Evolutionary conservation across 2,888 invertebrate species (phyloP).

Genomic region (Formica aserva): DNA sequence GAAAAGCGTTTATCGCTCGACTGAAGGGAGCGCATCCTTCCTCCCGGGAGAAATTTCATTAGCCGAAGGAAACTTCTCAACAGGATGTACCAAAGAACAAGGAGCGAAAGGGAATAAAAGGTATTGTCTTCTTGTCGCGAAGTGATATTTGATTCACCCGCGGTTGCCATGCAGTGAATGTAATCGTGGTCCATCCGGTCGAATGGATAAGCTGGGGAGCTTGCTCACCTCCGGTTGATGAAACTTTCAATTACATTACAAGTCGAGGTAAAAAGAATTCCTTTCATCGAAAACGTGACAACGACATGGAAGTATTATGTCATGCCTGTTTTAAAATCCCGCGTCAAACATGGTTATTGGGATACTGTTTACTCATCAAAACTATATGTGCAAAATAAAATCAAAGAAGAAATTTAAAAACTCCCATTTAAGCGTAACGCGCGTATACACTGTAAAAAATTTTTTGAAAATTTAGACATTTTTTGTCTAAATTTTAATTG

Average conservation of each 20-base stretch:
- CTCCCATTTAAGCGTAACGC: background rate
- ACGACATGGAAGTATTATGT: background rate
- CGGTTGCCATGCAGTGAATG: background rate
- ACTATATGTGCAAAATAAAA: background rate
- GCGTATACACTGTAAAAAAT: no score
- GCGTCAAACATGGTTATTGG: background rate
- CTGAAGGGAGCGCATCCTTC: slow-evolving; percentile 30
- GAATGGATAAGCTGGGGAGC: slow-evolving; percentile 7
- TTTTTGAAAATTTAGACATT: no score
- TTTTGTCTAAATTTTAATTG: no score
- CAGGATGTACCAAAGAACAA: slow-evolving; percentile 30
- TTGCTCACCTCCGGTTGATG: background rate
- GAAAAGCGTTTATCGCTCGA: slow-evolving; percentile 39
- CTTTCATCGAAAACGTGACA: slow-evolving; percentile 4
- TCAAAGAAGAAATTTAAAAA: background rate
- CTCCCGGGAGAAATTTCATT: slow-evolving; percentile 46
- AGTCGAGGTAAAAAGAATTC: slow-evolving; percentile 12
- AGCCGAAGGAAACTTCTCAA: slow-evolving; percentile 35
- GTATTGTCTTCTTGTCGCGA: slow-evolving; percentile 36
- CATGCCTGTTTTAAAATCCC: slow-evolving; percentile 8
- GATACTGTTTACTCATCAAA: background rate
- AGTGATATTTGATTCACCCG: slow-evolving; percentile 23
- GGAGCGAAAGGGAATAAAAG: background rate
- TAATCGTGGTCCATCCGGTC: slow-evolving; percentile 31
- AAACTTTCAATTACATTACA: slow-evolving; percentile 38